phyloP scores from a whole-genome alignment of 2,797 vertebrate genomes.

The Pangasius djambal region DNA sequence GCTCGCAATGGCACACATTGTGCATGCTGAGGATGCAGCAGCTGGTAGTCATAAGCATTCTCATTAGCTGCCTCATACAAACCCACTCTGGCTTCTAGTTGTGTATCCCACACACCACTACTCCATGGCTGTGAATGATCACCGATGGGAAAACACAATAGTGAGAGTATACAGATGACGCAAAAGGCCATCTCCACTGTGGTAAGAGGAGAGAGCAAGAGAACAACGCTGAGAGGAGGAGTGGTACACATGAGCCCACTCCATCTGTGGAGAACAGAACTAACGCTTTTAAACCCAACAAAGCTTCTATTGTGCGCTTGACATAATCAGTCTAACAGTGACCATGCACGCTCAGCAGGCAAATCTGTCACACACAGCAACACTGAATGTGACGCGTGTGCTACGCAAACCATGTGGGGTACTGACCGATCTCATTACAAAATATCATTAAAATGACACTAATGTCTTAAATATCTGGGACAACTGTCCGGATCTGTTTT shows the following conservation, averaged over 20 bases:
- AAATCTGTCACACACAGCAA: slow-evolving; percentile 7
- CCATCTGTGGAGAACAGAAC: slow-evolving; percentile 27
- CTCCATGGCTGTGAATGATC: slow-evolving; percentile 35
- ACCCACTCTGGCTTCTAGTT: slow-evolving; percentile 23
- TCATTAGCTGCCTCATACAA: slow-evolving; percentile 28
- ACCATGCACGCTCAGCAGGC: slow-evolving; percentile 1
- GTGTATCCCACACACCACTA: slow-evolving; percentile 4
- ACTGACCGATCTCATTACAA: not conserved
- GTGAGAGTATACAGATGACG: slow-evolving; percentile 36
- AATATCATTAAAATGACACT: not conserved
- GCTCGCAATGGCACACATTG: not conserved
- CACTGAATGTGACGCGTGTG: not conserved
- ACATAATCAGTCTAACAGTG: slow-evolving; percentile 5
- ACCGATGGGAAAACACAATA: slow-evolving; percentile 29
- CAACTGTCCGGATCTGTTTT: not conserved
- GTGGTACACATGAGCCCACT: slow-evolving; percentile 32
- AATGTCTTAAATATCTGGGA: not conserved
- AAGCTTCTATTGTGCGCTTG: slow-evolving; percentile 34
- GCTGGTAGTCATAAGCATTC: slow-evolving; percentile 32
- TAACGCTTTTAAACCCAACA: slow-evolving; percentile 21
- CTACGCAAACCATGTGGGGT: not conserved
- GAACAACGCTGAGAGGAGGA: slow-evolving; percentile 22
- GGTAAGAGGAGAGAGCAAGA: slow-evolving; percentile 17
- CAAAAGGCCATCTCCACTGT: not conserved
- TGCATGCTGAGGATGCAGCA: slow-evolving; percentile 18